Evolutionary conservation across 2,113 vertebrate genomes (phyloP), one percentile per base, ranked within the genome.

Genomic region (Podilymbus podiceps): DNA sequence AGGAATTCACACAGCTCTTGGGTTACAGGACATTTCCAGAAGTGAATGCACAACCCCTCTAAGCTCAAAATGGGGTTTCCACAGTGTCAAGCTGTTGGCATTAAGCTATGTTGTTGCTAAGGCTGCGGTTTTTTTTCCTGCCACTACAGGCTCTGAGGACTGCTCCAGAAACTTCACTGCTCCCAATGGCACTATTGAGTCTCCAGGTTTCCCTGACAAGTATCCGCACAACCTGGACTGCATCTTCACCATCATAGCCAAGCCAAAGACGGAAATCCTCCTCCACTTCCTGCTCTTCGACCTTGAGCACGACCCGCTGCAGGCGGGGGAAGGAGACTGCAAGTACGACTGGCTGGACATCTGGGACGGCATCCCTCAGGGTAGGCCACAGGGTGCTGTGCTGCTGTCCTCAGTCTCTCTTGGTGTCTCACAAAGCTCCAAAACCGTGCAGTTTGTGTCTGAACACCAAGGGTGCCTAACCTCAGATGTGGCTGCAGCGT

Each of bases 141-240:
- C 62, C 59, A 17, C 80, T 63, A 28, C 96, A 99, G 99, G 99
- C 88, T 99, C 99, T 1, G 99, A 99, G 98, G 99, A 99, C 96
- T 99, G 99, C 95, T 99, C 99, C 28, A 99, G 98, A 85, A 99
- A 99, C 98, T 99, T 99, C 96, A 99, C 99, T 55, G 98, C 98
- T 89, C 98, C 97, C 78, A 98, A 98, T 0, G 99, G 99, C 31
- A 99, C 99, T 88, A 99, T 99, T 6, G 99, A 99, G 95, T 99
- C 99, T 22, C 99, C 99, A 0, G 99, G 99, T 33, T 99, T 99
- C 94, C 99, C 99, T 3, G 99, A 99, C 97, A 99, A 99, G 94
- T 99, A 99, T 95, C 99, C 99, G 27, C 99, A 99, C 98, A 99
- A 99, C 97, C 97, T 99, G 97, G 99, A 99, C 97, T 99, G 99